Evolutionary conservation across 2,113 vertebrate species (phyloP).

Genomic region (Paradisaea rubra): DNA sequence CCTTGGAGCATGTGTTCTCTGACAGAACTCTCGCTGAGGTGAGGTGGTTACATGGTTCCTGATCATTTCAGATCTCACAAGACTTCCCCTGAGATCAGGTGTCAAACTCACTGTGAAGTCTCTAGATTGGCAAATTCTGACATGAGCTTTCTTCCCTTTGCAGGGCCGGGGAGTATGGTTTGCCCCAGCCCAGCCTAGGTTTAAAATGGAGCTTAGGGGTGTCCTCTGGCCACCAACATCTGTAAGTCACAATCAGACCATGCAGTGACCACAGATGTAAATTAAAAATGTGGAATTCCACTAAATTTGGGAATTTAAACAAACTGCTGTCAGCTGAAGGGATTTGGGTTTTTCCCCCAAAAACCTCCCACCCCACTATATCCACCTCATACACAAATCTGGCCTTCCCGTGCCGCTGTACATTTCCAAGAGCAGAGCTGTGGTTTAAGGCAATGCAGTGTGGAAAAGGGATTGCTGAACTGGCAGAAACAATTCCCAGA

Average conservation of each 20-base stretch:
- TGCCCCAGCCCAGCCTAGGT: neutral
- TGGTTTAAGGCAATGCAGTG: neutral
- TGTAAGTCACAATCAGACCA: neutral
- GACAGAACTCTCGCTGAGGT: neutral
- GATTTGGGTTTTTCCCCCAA: neutral
- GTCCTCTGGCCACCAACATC: neutral
- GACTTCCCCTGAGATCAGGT: neutral
- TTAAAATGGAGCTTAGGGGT: neutral
- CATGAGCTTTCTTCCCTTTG: neutral
- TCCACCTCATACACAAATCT: accelerated
- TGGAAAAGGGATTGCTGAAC: neutral
- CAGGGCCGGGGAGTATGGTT: neutral
- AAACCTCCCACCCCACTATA: neutral
- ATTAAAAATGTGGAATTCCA: neutral
- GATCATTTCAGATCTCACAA: accelerated
- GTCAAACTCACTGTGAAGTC: neutral
- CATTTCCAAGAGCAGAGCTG: neutral
- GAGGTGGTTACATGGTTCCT: neutral
- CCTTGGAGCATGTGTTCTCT: neutral
- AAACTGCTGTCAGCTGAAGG: neutral
- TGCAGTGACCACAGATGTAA: neutral
- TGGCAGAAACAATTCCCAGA: neutral
- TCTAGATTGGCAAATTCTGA: neutral
- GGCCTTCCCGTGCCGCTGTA: neutral
- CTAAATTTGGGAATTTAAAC: neutral